Base-by-base conservation (phyloP, 2,888 invertebrate genomes). In the Galerucella nymphaeae region DNA sequence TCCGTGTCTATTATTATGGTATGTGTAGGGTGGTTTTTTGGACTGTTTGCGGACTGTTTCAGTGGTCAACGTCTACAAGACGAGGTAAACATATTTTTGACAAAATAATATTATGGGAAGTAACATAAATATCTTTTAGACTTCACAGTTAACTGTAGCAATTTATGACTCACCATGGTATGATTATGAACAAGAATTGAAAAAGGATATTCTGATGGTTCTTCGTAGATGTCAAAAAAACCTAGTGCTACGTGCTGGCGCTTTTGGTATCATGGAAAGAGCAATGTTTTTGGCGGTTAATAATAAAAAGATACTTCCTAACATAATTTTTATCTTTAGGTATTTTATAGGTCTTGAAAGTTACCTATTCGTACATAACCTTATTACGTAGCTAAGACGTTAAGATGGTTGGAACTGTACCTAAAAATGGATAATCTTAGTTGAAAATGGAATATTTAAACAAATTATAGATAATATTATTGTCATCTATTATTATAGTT, bases 241-340 rank as follows among this genome's bases (percentile, higher is more conserved):
- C 30, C 67, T 71, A 68, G 48, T 62, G 16, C 55, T 75, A 10
- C 50, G 53, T 16, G 75, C 72, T 53, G 61, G 50, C 16, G 18
- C 68, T 14, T 75, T 75, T 71, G 75, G 75, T 30, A 30, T 71
- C 18, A 73, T 75, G 75, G 71, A 72, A n/a, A 58, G 71, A 16
- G 53, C 70, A 11, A 71, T 68, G 66, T 68, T 75, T 57, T 50
- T 75, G 13, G 57, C 48, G 23, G 75, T 75, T 58, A 71, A 67
- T 48, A n/a, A 14, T 59, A n/a, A 59, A 14, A 30, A 9, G 18
- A 11, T 9, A 0, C 10, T 30, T 0, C 48, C 0, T 58, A 18
- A 2, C 42, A 8, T 50, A 10, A 50, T 14, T 38, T 11, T 20
- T 6, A 10, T 55, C 14, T 16, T 9, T 8, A n/a, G 48, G n/a